Evolutionary conservation across 2,797 vertebrate species (phyloP).

Genomic region (Otolemur crassicaudatus): DNA sequence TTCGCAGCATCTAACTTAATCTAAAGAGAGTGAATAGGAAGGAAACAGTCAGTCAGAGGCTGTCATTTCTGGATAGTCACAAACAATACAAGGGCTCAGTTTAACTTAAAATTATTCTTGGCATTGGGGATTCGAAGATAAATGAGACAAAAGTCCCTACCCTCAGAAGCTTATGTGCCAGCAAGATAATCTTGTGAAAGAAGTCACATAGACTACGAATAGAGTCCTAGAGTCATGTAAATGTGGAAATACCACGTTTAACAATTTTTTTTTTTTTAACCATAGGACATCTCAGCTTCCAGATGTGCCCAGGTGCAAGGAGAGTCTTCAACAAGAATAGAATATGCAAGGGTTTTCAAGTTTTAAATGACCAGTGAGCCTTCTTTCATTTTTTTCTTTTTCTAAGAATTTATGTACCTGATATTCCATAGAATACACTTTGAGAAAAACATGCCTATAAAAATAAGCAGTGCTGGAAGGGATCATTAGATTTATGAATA

Average conservation of each 20-base stretch:
- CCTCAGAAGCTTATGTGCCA: background rate
- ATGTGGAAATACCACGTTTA: background rate
- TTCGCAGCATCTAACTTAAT: conserved; percentile 95
- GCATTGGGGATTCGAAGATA: background rate
- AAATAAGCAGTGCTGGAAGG: background rate
- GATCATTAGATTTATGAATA: background rate
- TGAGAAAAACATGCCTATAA: background rate
- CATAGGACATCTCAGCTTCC: background rate
- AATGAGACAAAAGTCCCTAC: background rate
- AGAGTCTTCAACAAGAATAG: background rate
- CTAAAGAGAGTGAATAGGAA: conserved; percentile 85
- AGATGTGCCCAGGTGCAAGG: too few species aligned
- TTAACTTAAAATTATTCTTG: background rate
- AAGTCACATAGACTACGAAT: background rate
- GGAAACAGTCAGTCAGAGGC: conserved; percentile 64
- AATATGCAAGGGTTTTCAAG: background rate
- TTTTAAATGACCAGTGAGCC: background rate
- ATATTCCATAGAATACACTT: background rate
- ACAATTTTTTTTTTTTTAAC: background rate
- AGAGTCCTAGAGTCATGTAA: background rate
- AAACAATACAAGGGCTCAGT: background rate
- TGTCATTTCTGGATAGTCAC: background rate
- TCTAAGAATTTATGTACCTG: background rate
- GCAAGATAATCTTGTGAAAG: background rate
- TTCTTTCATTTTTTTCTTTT: background rate